phyloP scores from a whole-genome alignment of 2,113 vertebrate species.

The Oncorhynchus clarkii region DNA sequence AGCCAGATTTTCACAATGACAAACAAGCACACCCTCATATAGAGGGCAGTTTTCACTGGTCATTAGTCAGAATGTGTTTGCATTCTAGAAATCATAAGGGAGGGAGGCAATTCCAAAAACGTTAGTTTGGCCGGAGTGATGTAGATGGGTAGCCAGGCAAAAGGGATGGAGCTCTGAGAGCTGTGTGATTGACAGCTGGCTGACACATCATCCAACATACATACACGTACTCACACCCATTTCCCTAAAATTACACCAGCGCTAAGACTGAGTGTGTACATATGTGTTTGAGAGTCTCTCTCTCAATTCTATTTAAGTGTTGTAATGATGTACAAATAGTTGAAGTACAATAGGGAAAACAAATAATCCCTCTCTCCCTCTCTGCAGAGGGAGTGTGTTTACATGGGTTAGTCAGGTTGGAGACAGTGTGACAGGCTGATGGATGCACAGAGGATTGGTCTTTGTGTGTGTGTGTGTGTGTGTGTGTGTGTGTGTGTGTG shows the following conservation, averaged over 20 bases:
- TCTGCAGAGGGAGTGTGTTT: background rate
- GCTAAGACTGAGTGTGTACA: no score
- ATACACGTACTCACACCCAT: conserved; percentile 36
- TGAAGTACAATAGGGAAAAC: background rate
- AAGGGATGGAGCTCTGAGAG: background rate
- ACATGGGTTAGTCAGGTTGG: conserved; percentile 24
- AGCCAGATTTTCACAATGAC: no score
- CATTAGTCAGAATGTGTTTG: no score
- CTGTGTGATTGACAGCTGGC: background rate
- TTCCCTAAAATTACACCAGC: no score
- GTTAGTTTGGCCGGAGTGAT: no score
- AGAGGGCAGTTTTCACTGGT: conserved; percentile 11
- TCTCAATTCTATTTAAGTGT: no score
- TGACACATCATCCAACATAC: background rate
- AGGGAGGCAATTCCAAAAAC: no score
- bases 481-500: background rate
- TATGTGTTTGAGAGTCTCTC: no score
- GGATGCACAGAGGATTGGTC: conserved; percentile 24
- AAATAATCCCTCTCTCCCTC: conserved; percentile 23
- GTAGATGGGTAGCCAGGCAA: no score
- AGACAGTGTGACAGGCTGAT: conserved; percentile 28
- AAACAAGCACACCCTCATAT: conserved; percentile 29
- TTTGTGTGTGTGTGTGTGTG: conserved; percentile 9
- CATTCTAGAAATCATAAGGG: no score
- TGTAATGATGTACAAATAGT: no score